Percentiles rank a stretch among this genome's conserved stretches.
Conservation (phyloP, 2,797 vertebrate species). For the Rhinophrynus dorsalis region DNA sequence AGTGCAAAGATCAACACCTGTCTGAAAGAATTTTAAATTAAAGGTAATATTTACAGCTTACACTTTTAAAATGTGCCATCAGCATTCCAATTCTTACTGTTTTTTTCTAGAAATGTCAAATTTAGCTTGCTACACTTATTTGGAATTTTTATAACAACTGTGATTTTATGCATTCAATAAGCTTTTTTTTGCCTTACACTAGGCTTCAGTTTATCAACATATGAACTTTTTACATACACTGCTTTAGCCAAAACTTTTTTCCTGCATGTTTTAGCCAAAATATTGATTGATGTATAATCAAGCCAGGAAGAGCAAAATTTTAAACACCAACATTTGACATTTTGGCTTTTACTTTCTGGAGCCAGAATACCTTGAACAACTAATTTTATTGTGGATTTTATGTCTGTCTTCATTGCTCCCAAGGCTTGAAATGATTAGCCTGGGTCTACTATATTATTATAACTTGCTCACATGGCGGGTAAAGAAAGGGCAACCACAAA, state of each 20-base stretch:
- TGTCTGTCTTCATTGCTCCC: not conserved
- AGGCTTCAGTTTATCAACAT: too few relatives aligned
- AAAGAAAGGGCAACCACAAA: not conserved
- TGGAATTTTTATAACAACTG: not conserved
- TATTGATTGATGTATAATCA: too few relatives aligned
- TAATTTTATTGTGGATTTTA: not conserved
- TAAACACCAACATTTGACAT: not conserved
- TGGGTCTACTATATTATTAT: not conserved
- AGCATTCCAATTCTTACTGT: constrained; percentile 9
- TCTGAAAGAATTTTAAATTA: constrained; percentile 30
- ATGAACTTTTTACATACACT: not conserved
- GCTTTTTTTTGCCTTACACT: too few relatives aligned
- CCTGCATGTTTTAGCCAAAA: not conserved
- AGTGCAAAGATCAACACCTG: constrained; percentile 22
- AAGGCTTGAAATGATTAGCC: not conserved
- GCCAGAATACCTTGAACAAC: not conserved
- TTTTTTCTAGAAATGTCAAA: constrained; percentile 2
- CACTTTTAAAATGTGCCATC: not conserved
- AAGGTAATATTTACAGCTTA: constrained; percentile 19
- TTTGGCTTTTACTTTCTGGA: not conserved
- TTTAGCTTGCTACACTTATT: constrained; percentile 9
- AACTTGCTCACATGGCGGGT: not conserved
- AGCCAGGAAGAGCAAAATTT: too few relatives aligned
- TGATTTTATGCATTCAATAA: too few relatives aligned
- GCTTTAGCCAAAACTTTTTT: too few relatives aligned